Percentiles rank a stretch among this genome's conserved stretches.
These are phyloP conservation scores for Micromussa lordhowensis DNA, from an alignment of 92 coral and sea anemone genomes.

Conservation along the genomic window DNA sequence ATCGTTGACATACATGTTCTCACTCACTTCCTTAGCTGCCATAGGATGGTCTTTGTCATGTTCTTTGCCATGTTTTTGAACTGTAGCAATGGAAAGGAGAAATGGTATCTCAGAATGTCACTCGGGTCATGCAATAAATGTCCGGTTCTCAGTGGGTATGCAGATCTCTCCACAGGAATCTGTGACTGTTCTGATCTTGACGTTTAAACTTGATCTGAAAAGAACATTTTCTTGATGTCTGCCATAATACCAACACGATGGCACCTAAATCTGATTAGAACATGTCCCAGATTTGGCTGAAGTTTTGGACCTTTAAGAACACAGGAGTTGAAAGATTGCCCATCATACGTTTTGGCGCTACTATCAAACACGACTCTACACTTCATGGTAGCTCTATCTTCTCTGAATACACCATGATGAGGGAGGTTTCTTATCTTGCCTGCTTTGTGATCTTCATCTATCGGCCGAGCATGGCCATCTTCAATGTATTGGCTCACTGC, in stretches of 20 bases:
- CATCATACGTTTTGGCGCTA: slow-evolving; percentile 4
- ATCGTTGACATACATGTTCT: slow-evolving; percentile 46
- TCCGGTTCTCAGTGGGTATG: background rate
- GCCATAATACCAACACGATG: slow-evolving; percentile 19
- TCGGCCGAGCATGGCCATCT: slow-evolving; percentile 37
- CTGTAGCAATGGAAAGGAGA: slow-evolving; percentile 49
- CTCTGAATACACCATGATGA: slow-evolving; percentile 27
- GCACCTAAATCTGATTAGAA: slow-evolving; percentile 21
- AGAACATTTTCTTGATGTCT: slow-evolving; percentile 31
- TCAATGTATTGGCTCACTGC: slow-evolving; percentile 24
- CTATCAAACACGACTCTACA: slow-evolving; percentile 49
- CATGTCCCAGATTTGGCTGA: slow-evolving; percentile 19
- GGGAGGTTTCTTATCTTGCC: slow-evolving; percentile 25
- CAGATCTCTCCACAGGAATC: slow-evolving; percentile 24
- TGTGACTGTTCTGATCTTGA: slow-evolving; percentile 30
- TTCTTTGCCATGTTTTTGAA: slow-evolving; percentile 7
- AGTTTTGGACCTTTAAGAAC: slow-evolving; percentile 22
- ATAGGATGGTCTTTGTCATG: background rate
- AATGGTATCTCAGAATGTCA: slow-evolving; percentile 29
- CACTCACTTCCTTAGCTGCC: slow-evolving; percentile 32
- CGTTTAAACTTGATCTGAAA: slow-evolving; percentile 21
- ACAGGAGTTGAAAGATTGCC: slow-evolving; percentile 23
- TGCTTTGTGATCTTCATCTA: slow-evolving; percentile 21
- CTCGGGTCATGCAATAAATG: slow-evolving; percentile 26
- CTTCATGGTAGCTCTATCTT: slow-evolving; percentile 37